Conservation (phyloP, 2,888 invertebrate genomes). For the Hypomecis punctinalis region DNA sequence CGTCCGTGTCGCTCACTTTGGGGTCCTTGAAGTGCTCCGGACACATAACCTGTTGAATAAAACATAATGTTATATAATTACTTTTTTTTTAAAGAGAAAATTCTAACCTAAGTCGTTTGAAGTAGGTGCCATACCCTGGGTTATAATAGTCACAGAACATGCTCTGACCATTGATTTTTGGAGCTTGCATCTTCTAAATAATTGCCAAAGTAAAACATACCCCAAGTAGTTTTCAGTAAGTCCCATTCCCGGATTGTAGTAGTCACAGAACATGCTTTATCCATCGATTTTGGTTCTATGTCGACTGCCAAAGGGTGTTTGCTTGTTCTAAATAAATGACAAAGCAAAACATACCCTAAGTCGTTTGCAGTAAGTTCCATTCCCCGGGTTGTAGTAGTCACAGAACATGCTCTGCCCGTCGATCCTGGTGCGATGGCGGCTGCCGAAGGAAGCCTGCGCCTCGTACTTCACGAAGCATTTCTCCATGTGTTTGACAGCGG, state of each 20-base stretch:
- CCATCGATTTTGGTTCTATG: constrained; percentile 97
- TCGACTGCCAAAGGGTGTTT: constrained; percentile 93
- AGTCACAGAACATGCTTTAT: constrained; percentile 99
- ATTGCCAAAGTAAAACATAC: constrained; percentile 63
- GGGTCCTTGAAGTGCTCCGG: constrained; percentile 99
- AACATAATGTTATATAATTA: neutral
- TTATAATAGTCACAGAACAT: constrained; percentile 98
- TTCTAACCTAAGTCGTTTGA: constrained; percentile 93
- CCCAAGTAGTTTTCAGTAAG: constrained; percentile 97
- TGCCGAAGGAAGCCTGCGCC: constrained; percentile 98
- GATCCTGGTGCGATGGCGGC: constrained; percentile 96
- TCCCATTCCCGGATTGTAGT: constrained; percentile 94
- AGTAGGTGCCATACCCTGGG: constrained; percentile 92
- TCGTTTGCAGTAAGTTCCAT: constrained; percentile 97
- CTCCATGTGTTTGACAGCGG: constrained; percentile 98
- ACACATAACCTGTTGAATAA: constrained; percentile 88
- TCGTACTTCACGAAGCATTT: constrained; percentile 99
- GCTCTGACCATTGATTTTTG: constrained; percentile 89
- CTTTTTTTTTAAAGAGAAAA: constrained; percentile 1
- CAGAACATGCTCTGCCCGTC: constrained; percentile 98
- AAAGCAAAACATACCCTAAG: constrained; percentile 85
- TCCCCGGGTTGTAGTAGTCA: constrained; percentile 95
- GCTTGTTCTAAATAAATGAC: neutral
- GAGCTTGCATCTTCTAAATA: too few relatives aligned
- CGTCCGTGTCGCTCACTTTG: constrained; percentile 93